These are phyloP conservation scores for Mus minutoides DNA, from an alignment of 2,797 vertebrate genomes.

Conservation along the genomic window DNA sequence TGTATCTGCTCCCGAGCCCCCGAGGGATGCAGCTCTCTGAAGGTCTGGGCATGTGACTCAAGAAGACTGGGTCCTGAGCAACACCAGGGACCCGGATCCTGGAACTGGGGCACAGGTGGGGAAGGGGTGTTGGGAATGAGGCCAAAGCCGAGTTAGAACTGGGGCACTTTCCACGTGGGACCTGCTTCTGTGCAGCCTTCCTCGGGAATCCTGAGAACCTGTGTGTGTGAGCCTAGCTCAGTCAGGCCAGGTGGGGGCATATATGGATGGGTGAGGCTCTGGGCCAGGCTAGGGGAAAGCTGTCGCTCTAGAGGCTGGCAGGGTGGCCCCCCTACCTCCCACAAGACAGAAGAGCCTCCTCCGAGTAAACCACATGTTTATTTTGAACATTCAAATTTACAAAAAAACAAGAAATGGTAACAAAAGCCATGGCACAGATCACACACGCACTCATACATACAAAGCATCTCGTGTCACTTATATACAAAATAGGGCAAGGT, in stretches of 20 bases:
- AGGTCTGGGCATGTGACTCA: background rate
- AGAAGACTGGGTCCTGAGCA: slow-evolving; percentile 1
- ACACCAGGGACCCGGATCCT: slow-evolving; percentile 21
- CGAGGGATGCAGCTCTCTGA: background rate
- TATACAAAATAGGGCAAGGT: slow-evolving; percentile 75
- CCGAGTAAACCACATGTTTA: slow-evolving; percentile 87
- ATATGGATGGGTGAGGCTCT: background rate
- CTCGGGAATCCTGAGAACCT: background rate
- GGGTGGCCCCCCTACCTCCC: background rate
- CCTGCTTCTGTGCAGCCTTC: background rate
- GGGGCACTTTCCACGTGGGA: slow-evolving; percentile 73
- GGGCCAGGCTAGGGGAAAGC: background rate
- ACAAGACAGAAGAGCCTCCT: slow-evolving; percentile 65
- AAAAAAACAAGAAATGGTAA: slow-evolving; percentile 85
- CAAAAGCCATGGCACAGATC: slow-evolving; percentile 75
- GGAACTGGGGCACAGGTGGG: slow-evolving; percentile 75
- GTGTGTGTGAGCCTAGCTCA: background rate
- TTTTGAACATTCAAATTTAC: slow-evolving; percentile 88
- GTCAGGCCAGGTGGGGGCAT: background rate
- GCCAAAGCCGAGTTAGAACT: slow-evolving; percentile 75
- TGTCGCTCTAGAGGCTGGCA: too few relatives aligned
- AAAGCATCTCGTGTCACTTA: slow-evolving; percentile 74
- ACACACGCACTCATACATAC: background rate
- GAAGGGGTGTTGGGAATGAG: slow-evolving; percentile 68
- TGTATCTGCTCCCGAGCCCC: background rate